Evolutionary conservation across 2,888 invertebrate species (phyloP), one percentile per base, ranked within the genome.

Genomic region (Argyresthia albistria): DNA sequence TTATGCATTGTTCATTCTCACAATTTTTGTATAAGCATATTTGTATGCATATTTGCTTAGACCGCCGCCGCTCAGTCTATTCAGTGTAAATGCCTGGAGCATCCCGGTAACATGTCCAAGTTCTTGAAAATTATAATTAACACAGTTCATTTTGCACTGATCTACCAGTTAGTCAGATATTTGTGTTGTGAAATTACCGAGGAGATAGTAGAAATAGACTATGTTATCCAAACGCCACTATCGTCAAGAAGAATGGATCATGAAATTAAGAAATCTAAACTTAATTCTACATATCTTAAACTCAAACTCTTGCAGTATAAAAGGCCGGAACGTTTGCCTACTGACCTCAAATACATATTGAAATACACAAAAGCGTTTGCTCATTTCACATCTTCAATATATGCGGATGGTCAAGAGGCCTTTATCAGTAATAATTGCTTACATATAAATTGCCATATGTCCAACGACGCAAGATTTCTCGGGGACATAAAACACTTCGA

Each of bases 371-470:
- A 64, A 9, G 63, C 63, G 0, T 73, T 66, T 53, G 55, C 65
- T 0, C 72, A 73, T 36, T 69, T 64, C 25, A 57, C 54, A 1
- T 55, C 63, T 0, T 35, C 60, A 1, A 54, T 61, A 1, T 67
- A 60, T 8, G 54, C 51, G 39, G 66, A 61, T 4, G 81, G 80
- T 0, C 80, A 82, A 55, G 46, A 55, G 1, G 54, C 63, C 0
- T 83, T 83, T 48, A 53, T 77, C 1, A 58, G 67, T 0, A 57
- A 60, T 14, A 76, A 80, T 3, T 87, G 89, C 55, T 61, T 73
- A 0, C 69, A 72, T 53, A 65, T 62, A 9, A 86, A 89, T 51
- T 91, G 90, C 56, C 84, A 65, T 54, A 62, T 88, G 0, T 88
- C 80, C 0, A 69, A 62, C 35, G 63, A 78, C 4, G 77, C 66